phyloP scores from a whole-genome alignment of 2,888 invertebrate genomes.

The Byasa hedistus region DNA sequence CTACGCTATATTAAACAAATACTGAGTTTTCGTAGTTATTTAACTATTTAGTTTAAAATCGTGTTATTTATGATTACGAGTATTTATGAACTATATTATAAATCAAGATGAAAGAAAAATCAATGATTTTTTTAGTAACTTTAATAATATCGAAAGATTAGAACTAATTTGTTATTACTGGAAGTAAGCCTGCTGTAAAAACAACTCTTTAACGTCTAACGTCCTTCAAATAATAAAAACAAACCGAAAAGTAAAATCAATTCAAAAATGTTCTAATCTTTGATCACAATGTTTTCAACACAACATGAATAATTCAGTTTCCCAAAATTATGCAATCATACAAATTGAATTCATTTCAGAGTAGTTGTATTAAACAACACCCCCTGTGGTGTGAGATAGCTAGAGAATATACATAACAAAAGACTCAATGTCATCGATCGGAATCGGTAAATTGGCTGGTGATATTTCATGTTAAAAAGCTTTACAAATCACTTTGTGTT shows the following conservation, averaged over 20 bases:
- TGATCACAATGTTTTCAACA: conserved; percentile 50
- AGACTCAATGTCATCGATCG: conserved; percentile 38
- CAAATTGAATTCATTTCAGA: conserved; percentile 64
- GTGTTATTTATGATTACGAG: no score
- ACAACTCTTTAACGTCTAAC: neutral
- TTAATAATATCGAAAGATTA: no score
- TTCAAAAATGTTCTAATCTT: conserved; percentile 46
- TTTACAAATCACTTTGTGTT: conserved; percentile 28
- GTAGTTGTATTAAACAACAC: conserved; percentile 49
- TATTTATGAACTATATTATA: no score
- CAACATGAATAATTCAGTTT: conserved; percentile 64
- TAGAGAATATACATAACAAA: conserved; percentile 39
- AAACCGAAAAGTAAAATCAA: conserved; percentile 20
- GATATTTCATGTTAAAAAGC: conserved; percentile 33
- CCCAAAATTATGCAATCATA: conserved; percentile 68
- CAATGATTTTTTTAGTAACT: no score
- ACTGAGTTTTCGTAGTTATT: no score
- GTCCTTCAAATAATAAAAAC: neutral
- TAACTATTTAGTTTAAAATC: no score
- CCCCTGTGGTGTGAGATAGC: conserved; percentile 54
- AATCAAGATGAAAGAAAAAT: no score
- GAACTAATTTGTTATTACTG: no score
- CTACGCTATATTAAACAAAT: no score
- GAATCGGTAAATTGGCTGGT: conserved; percentile 35
- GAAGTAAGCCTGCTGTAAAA: neutral